phyloP scores from a whole-genome alignment of 2,888 invertebrate genomes.

The Idaea dimidiata region DNA sequence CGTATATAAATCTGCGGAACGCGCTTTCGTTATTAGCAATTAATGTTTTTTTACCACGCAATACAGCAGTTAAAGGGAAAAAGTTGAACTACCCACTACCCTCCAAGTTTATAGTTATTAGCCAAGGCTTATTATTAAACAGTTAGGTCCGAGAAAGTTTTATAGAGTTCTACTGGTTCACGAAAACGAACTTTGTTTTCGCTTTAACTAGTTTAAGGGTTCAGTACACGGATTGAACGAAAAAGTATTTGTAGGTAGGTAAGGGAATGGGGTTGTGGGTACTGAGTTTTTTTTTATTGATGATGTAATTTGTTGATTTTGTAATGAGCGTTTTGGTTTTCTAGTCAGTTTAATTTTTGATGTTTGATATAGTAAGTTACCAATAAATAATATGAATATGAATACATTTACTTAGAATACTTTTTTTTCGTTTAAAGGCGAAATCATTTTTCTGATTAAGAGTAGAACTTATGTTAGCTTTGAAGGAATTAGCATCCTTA shows the following conservation, averaged over 20 bases:
- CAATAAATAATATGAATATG: no score
- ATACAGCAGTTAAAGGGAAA: constrained; percentile 25
- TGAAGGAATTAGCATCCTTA: no score
- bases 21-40: constrained; percentile 12
- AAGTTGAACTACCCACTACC: constrained; percentile 11
- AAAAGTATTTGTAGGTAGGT: background rate
- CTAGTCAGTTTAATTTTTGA: no score
- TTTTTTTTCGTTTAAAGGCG: no score
- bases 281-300: no score
- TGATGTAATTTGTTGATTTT: no score
- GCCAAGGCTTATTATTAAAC: constrained; percentile 29
- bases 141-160: constrained; percentile 16
- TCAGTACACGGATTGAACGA: background rate
- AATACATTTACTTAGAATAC: no score
- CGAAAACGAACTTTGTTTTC: constrained; percentile 1
- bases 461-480: no score
- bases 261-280: no score
- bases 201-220: constrained; percentile 1
- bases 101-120: constrained; percentile 30
- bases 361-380: no score
- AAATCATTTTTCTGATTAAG: no score
- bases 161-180: background rate
- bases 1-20: constrained; percentile 2
- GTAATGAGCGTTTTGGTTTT: no score
- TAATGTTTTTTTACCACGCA: constrained; percentile 32